Base-by-base conservation (phyloP, 2,888 invertebrate species). In the Luperina testacea region DNA sequence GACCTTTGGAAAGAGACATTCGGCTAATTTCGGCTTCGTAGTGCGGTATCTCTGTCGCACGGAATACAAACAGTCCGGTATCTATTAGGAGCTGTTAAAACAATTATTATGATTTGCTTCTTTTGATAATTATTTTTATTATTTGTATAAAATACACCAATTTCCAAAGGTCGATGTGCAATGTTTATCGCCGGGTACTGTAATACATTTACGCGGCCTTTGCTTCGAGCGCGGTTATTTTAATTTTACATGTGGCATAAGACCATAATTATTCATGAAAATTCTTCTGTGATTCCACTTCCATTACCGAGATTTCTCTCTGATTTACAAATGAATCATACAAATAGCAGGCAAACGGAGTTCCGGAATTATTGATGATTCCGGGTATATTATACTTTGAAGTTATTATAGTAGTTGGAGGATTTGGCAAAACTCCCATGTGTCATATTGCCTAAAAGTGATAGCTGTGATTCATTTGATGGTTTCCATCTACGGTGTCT, bases 321-420 rank as follows among this genome's bases (percentile, higher is more conserved):
- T 20, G 38, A 57, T 67, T 75, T 45, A 42, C 17, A n/a, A 71
- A 61, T 81, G 53, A 81, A 61, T 82, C 72, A 78, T 48, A 38
- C 20, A 27, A 38, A 32, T 74, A 53, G 32, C 74, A 75, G 74
- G 79, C 79, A 83, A 83, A 72, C 38, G 8, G 5, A 57, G 68
- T 78, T 63, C 38, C 71, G 45, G 45, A 48, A 48, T 48, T 48
- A 48, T 82, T 74, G 65, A 82, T 48, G 64, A 42, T 82, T 82
- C 74, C n/a, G 20, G 72, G 83, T 83, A 82, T 38, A 65, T 78
- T 64, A 15, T 53, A 79, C 59, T 61, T 78, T 72, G 74, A 69
- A 64, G 72, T 79, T 83, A 59, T 79, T 83, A 59, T 72, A 82
- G 74, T 72, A 38, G 74, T 53, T 48, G 2, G 20, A 63, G 67